Base-by-base conservation (phyloP, 2,797 vertebrate species). In the Smutsia temminckii region DNA sequence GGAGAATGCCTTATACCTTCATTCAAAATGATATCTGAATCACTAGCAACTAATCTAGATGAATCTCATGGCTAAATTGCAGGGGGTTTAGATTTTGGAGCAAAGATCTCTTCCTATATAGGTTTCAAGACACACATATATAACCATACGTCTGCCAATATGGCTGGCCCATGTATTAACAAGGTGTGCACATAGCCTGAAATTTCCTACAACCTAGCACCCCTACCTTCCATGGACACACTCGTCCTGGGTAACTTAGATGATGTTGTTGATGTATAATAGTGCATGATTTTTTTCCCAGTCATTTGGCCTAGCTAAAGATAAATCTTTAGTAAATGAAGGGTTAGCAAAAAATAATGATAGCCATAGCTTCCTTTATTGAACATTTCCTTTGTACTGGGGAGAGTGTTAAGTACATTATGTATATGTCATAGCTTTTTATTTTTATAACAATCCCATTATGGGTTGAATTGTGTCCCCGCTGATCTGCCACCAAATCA, bases 251-350 rank as follows among this genome's bases (percentile, higher is more conserved):
- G n/a, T 21, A 51, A 59, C 34, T 32, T 40, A 87, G 34, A 79
- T 69, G 59, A 61, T 16, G 20, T 32, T 6, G 14, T 6, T 37
- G 16, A 34, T 63, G 34, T 57, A 40, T 29, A 81, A 81, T 18
- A 42, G 64, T 6, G 74, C 18, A 16, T 72, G n/a, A 81, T 61
- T 23, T 85, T 75, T 25, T 57, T 46, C 37, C 61, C 74, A 79
- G 10, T 37, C 14, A 71, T 64, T 32, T 87, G 32, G 18, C 32
- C 57, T 91, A 89, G 40, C 13, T 87, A 49, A 85, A 74, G 46
- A 78, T 61, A 42, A 78, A 42, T 74, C 61, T 89, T 63, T 69
- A 84, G 51, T 46, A 92, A 94, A 87, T 69, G 23, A 89, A 49
- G 1, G 18, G 49, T 95, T 84, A 89, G 2, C 6, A 85, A 86